phyloP scores from a whole-genome alignment of 2,113 vertebrate species.

The Rhodinocichla rosea region DNA sequence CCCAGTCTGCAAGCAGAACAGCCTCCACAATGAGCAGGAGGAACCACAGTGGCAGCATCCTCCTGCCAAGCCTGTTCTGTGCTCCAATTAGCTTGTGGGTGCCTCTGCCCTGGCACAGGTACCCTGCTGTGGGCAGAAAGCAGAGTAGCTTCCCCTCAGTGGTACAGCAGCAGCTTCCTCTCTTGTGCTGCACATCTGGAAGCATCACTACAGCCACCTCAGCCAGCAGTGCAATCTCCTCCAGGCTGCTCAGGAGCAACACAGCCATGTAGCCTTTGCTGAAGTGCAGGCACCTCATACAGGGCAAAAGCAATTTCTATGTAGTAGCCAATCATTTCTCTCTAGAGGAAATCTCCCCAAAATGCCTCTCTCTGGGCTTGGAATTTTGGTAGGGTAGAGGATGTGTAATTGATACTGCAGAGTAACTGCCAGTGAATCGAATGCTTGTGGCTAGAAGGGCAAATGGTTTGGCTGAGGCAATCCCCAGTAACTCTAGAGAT shows the following conservation, averaged over 20 bases:
- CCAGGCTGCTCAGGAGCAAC: not conserved
- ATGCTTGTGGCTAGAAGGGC: not conserved
- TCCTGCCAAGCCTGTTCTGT: not conserved
- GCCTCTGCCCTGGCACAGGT: not conserved
- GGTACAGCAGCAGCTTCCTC: not conserved
- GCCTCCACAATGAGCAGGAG: not conserved
- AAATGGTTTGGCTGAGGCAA: not conserved
- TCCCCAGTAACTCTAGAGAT: not conserved
- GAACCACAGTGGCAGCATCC: not conserved
- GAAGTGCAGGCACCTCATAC: not conserved
- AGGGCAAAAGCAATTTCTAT: not conserved
- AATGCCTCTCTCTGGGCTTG: not conserved
- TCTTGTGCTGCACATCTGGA: not conserved
- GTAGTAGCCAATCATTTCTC: not conserved
- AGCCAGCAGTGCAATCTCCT: not conserved
- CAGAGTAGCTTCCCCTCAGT: not conserved
- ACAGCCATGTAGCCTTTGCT: not conserved
- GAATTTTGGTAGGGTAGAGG: not conserved
- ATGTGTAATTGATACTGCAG: not conserved
- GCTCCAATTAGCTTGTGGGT: not conserved
- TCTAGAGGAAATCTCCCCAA: not conserved
- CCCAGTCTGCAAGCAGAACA: not conserved
- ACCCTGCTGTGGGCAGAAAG: not conserved
- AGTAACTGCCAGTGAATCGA: accelerated
- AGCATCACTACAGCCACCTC: not conserved